Evolutionary conservation across 2,888 invertebrate genomes (phyloP).

Genomic region (Deilephila elpenor): DNA sequence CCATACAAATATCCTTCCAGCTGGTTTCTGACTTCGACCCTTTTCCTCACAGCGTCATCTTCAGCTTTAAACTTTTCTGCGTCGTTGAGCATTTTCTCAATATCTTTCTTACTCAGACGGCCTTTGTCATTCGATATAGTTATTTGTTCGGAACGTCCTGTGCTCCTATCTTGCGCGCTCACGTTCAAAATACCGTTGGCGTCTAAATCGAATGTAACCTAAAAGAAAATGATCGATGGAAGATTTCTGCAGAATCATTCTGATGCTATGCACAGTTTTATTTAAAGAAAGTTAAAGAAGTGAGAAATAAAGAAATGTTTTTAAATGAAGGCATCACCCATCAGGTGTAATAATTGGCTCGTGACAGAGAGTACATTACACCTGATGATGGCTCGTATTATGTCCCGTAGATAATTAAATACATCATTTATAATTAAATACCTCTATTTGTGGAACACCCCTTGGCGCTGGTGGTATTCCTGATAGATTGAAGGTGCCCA

Average conservation of each 20-base stretch:
- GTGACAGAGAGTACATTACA: no score
- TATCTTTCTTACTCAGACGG: constrained; percentile 92
- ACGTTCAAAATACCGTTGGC: constrained; percentile 95
- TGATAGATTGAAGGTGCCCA: constrained; percentile 91
- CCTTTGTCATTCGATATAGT: constrained; percentile 95
- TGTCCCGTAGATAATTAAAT: not conserved
- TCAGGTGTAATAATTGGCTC: no score
- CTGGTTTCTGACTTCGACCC: constrained; percentile 89
- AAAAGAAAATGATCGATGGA: constrained; percentile 39
- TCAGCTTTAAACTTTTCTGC: constrained; percentile 91
- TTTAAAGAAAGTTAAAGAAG: no score
- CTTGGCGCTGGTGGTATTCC: constrained; percentile 94
- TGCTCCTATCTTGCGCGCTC: constrained; percentile 90
- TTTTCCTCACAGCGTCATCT: constrained; percentile 88
- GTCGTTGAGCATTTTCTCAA: constrained; percentile 92
- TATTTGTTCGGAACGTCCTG: constrained; percentile 91
- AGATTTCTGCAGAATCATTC: no score
- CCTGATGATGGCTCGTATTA: not conserved
- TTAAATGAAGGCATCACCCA: no score
- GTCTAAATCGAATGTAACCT: constrained; percentile 94
- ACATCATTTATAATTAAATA: constrained; percentile 41
- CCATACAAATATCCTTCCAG: constrained; percentile 91
- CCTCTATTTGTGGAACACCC: constrained; percentile 90
- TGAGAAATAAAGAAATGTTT: no score
- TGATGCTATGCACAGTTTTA: no score